Evolutionary conservation across 2,113 vertebrate genomes (phyloP).

Genomic region (Heterotilapia buettikoferi): DNA sequence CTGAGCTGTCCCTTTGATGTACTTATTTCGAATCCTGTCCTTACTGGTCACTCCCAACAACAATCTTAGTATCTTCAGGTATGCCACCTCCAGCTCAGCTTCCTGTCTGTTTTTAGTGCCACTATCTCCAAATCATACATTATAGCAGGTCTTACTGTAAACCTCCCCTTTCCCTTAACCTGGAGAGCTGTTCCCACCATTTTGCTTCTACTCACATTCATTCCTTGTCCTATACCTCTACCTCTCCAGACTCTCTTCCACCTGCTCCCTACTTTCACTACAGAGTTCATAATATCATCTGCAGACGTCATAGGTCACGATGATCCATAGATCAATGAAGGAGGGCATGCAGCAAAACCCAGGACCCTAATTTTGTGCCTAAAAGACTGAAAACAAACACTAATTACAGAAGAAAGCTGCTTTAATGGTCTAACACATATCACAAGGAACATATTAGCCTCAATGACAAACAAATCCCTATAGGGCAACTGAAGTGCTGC

Average conservation of each 20-base stretch:
- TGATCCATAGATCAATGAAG: neutral
- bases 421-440: neutral
- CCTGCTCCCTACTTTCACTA: neutral
- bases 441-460: neutral
- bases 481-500: neutral
- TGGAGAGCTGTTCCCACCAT: neutral
- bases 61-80: neutral
- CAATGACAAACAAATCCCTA: neutral
- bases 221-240: neutral
- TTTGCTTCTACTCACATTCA: neutral
- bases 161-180: neutral
- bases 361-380: neutral
- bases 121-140: neutral
- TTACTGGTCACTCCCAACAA: neutral
- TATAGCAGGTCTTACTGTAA: neutral
- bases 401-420: neutral
- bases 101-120: neutral
- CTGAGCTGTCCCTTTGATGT: neutral
- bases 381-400: neutral
- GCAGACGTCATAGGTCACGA: neutral
- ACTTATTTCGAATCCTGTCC: neutral
- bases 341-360: neutral
- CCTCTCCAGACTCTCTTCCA: neutral
- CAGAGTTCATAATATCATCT: neutral
- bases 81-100: neutral